phyloP scores from a whole-genome alignment of 1,140 invertebrate species.

The Drosophila guanche region DNA sequence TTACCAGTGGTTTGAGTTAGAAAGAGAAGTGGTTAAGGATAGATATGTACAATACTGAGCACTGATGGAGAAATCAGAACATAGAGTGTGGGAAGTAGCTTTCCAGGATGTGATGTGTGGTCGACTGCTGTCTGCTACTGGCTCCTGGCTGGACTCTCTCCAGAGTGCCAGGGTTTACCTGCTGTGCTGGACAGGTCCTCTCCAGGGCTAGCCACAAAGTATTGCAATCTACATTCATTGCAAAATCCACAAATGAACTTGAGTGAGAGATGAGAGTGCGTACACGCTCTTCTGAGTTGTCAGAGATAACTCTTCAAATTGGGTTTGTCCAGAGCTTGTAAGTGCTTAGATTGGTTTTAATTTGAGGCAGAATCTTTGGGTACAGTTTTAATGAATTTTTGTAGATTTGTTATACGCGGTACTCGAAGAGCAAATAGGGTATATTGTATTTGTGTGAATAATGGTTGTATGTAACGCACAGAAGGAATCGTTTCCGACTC shows the following conservation, averaged over 20 bases:
- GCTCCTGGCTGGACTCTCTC: neutral
- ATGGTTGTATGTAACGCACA: too few relatives aligned
- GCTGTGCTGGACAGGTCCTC: neutral
- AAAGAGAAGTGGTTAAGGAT: conserved; percentile 25
- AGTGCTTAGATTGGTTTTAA: conserved; percentile 22
- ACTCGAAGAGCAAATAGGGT: too few relatives aligned
- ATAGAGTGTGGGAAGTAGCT: conserved; percentile 2
- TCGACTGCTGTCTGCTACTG: conserved; percentile 6
- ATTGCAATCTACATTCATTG: conserved; percentile 34
- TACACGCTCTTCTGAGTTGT: neutral
- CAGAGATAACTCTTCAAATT: neutral
- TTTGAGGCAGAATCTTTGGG: conserved; percentile 7
- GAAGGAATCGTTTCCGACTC: too few relatives aligned
- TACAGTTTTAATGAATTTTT: too few relatives aligned
- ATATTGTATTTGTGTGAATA: too few relatives aligned
- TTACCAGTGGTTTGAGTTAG: too few relatives aligned
- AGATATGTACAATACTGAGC: neutral
- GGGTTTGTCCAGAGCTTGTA: conserved; percentile 2
- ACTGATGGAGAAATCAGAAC: conserved; percentile 4
- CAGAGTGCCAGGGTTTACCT: conserved; percentile 2
- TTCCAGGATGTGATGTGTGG: conserved; percentile 16
- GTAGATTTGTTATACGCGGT: too few relatives aligned
- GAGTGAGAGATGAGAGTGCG: conserved; percentile 7
- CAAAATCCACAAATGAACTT: conserved; percentile 22
- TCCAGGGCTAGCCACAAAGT: conserved; percentile 22